Evolutionary conservation across 2,888 invertebrate species (phyloP).

Genomic region (Synanthedon andrenaeformis): DNA sequence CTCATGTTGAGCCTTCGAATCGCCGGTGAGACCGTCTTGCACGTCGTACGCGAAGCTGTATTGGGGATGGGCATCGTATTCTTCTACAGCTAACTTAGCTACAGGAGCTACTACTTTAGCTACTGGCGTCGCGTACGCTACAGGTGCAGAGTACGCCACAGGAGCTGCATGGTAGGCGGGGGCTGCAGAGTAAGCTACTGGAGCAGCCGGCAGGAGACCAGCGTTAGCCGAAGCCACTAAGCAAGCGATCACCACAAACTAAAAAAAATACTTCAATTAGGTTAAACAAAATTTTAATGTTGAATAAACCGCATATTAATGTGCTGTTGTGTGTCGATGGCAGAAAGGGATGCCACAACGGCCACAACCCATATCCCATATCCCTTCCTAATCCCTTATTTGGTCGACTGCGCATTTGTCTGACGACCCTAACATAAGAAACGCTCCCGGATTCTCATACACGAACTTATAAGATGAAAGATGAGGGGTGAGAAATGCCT

Average conservation of each 20-base stretch:
- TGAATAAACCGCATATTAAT: neutral
- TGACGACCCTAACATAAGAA: no score
- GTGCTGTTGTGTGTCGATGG: no score
- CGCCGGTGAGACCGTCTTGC: constrained; percentile 48
- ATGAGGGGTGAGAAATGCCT: no score
- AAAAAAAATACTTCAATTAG: constrained; percentile 5
- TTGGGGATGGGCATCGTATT: constrained; percentile 14
- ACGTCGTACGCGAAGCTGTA: constrained; percentile 47
- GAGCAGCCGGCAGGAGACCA: constrained; percentile 26
- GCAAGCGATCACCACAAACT: constrained; percentile 36
- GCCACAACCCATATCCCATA: no score
- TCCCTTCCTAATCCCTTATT: no score
- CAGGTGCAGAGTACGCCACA: constrained; percentile 17
- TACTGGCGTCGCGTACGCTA: constrained; percentile 6
- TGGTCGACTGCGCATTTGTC: no score
- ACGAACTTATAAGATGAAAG: no score
- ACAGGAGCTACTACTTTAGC: constrained; percentile 4
- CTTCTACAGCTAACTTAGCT: constrained; percentile 2
- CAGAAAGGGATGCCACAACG: no score
- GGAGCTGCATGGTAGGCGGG: constrained; percentile 17
- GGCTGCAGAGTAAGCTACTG: constrained; percentile 14
- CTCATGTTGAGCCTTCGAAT: constrained; percentile 50
- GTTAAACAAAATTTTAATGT: neutral
- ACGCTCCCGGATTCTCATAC: no score
- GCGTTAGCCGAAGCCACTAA: constrained; percentile 32